Base-by-base conservation (phyloP, 2,888 invertebrate genomes). In the Agonum fuliginosum region DNA sequence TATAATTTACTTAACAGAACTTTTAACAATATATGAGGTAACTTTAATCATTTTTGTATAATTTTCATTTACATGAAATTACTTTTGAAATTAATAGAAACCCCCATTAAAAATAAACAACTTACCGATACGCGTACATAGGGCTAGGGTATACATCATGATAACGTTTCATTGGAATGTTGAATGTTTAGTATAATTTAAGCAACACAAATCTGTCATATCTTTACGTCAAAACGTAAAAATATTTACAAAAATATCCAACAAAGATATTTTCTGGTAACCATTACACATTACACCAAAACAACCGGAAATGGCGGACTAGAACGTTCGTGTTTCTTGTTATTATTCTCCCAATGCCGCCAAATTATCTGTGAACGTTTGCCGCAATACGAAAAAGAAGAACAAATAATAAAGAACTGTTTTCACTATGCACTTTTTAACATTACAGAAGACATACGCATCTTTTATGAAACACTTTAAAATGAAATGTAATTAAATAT, bases 81-180 rank as follows among this genome's bases (percentile, higher is more conserved):
- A 46, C 46, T 8, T 46, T 46, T 17, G 1, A 46, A 46, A 46
- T 12, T 17, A 46, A 46, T 17, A 12, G 46, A 6, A 46, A 17
- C 2, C n/a, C 37, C n/a, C 37, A 37, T 10, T n/a, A 8, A 67
- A 67, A 19, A 41, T 37, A 41, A 37, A 67, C 62, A 48, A 77
- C 77, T 77, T 77, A 77, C 77, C 77, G 77, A 70, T 77, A 77
- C 46, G 65, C 67, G 30, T 77, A 69, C 41, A 77, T 37, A 27
- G 77, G 70, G 34, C 70, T 37, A 27, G 77, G 70, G 34, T 77
- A 77, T 10, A 77, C 70, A 70, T 77, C 77, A 70, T 69, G 77
- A 41, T 77, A 77, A 10, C 77, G 77, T 77, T 77, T 77, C 77
- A 77, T 77, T 77, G 77, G 77, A 77, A 77, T 77, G 77, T 77